Percentiles rank a stretch among this genome's conserved stretches.
phyloP scores from a whole-genome alignment of 1,140 invertebrate genomes.

The Halesus radiatus region DNA sequence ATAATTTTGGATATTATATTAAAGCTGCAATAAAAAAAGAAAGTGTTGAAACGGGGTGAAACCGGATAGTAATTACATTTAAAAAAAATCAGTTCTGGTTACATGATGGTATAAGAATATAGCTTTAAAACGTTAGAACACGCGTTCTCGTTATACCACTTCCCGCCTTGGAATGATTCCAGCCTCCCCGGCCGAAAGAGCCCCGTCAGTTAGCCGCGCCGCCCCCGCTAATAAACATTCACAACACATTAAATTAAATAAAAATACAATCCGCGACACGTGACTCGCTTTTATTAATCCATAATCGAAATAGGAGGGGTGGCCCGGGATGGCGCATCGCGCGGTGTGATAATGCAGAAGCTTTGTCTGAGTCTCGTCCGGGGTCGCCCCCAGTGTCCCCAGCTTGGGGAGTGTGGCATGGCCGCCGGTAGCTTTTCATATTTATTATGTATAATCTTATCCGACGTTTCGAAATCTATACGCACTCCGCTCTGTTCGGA shows the following conservation, averaged over 20 bases:
- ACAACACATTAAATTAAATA: slow-evolving; percentile 56
- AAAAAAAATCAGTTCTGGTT: too few species aligned
- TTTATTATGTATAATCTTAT: slow-evolving; percentile 30
- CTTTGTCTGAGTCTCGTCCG: slow-evolving; percentile 5
- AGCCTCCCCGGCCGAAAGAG: background rate
- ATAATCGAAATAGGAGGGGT: slow-evolving; percentile 49
- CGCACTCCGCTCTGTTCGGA: background rate
- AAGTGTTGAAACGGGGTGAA: too few species aligned
- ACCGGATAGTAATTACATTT: too few species aligned
- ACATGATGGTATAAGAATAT: too few species aligned
- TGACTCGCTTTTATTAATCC: slow-evolving; percentile 55
- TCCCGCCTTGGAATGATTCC: too few species aligned
- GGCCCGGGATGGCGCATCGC: background rate
- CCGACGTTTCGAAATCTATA: background rate
- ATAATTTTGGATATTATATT: too few species aligned
- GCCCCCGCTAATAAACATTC: slow-evolving; percentile 53
- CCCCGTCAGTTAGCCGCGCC: slow-evolving; percentile 16
- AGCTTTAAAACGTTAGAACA: too few species aligned
- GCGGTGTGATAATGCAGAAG: slow-evolving; percentile 26
- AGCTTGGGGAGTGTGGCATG: background rate
- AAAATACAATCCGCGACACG: slow-evolving; percentile 56
- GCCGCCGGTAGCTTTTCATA: background rate
- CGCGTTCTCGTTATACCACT: too few species aligned
- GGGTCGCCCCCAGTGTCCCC: background rate
- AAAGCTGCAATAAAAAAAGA: too few species aligned